A percentile compares a stretch with the other conserved stretches of the same genome.
phyloP scores from a whole-genome alignment of 1,140 invertebrate genomes.

The Gryllus bimaculatus region DNA sequence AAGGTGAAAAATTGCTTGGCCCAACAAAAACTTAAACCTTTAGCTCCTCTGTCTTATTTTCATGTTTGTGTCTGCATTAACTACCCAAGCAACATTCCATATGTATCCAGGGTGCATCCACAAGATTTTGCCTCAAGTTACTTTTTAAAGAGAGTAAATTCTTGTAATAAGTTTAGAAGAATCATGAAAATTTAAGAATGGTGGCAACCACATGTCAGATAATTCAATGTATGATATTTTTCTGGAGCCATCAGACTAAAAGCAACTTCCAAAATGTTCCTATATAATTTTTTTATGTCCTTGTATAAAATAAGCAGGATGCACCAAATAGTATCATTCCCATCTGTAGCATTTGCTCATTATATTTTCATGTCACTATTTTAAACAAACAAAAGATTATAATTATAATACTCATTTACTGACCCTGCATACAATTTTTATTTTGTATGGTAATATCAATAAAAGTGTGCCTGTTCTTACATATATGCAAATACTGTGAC shows the following conservation, averaged over 20 bases:
- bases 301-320: too few species aligned
- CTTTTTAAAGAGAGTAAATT: neutral
- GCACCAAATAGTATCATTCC: neutral
- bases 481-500: too few species aligned
- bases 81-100: neutral
- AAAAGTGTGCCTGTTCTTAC: too few species aligned
- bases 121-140: neutral
- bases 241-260: neutral
- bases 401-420: too few species aligned
- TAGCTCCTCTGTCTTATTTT: neutral
- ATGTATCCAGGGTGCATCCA: neutral
- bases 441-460: too few species aligned
- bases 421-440: too few species aligned
- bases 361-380: too few species aligned
- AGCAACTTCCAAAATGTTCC: neutral
- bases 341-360: neutral
- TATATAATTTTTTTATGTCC: neutral
- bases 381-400: too few species aligned
- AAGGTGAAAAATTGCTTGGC: conserved; percentile 14
- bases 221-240: neutral
- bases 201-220: too few species aligned
- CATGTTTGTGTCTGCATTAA: neutral
- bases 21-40: neutral
- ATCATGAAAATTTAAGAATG: too few species aligned
- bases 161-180: too few species aligned